Evolutionary conservation across 2,797 vertebrate species (phyloP), one percentile per base, ranked within the genome.

Genomic region (Anolis apletophallus): DNA sequence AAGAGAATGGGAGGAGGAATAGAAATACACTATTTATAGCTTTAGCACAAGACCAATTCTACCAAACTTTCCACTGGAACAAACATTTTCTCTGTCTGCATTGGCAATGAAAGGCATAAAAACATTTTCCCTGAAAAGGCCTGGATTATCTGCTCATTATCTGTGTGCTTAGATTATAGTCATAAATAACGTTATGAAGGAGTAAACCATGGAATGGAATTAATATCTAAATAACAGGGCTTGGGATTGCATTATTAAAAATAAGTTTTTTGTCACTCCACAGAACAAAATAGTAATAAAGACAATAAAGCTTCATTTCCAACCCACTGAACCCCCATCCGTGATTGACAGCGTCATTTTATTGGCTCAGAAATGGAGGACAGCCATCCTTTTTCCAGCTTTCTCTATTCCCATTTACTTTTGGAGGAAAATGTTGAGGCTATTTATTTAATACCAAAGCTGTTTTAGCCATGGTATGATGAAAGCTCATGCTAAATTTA

Each of bases 371-470:
- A 32, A 87, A 93, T 81, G 76, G 89, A 87, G 61, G 80, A 55
- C 78, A 72, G 34, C 16, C 17, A 46, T 78, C 55, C 40, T 7
- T 3, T 36, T 89, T 94, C 83, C 72, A 90, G 75, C 76, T 71
- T 75, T 5, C 5, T 82, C 67, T 59, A 80, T 92, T 68, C 69
- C 21, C 36, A 46, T 81, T 73, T 19, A 1, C 1, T 74, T 91
- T 86, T 64, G 79, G 32, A 88, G 55, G 46, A 90, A 84, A 90
- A 92, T 75, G 52, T 64, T 89, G 64, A 93, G 89, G 94, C 92
- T 90, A 84, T 26, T 93, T 87, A 69, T 59, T 91, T 92, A 93
- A 81, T 88, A 83, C 21, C 77, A 93, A 91, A 88, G 36, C 26
- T 80, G 57, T 76, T 29, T 87, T 90, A 84, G 34, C 74, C n/a